Conservation (phyloP, 1,140 invertebrate genomes). For the Achatina immaculata region DNA sequence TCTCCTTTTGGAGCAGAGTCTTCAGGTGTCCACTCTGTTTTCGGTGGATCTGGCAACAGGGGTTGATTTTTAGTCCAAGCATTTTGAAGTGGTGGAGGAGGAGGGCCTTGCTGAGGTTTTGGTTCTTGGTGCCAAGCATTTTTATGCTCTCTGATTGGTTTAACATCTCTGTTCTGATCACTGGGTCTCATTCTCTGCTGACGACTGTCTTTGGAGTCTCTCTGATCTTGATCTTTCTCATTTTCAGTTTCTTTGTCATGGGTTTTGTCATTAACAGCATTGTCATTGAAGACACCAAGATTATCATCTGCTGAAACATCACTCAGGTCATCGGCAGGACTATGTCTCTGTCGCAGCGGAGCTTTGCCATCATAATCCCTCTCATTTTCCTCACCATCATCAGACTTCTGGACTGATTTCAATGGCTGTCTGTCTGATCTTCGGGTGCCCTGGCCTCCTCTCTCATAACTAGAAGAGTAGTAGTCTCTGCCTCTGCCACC, state of each 20-base stretch:
- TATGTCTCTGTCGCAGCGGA: slow-evolving; percentile 44
- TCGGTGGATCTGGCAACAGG: slow-evolving; percentile 26
- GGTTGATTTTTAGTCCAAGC: slow-evolving; percentile 30
- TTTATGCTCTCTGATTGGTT: slow-evolving; percentile 10
- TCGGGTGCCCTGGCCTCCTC: slow-evolving; percentile 9
- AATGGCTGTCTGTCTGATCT: slow-evolving; percentile 25
- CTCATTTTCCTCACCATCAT: slow-evolving; percentile 49
- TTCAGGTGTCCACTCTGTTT: slow-evolving; percentile 4
- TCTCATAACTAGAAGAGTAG: slow-evolving; percentile 34
- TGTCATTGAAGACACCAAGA: slow-evolving; percentile 59
- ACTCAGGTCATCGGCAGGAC: slow-evolving; percentile 66
- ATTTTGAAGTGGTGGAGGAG: slow-evolving; percentile 14
- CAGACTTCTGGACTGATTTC: slow-evolving; percentile 43
- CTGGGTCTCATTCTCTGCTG: neutral
- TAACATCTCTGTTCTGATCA: neutral
- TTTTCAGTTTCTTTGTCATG: slow-evolving; percentile 27
- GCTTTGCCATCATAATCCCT: slow-evolving; percentile 38
- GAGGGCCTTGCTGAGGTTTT: neutral
- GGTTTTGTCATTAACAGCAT: slow-evolving; percentile 27
- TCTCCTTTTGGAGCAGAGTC: slow-evolving; percentile 14
- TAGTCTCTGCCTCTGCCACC: slow-evolving; percentile 44
- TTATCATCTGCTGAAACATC: slow-evolving; percentile 67
- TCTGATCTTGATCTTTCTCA: slow-evolving; percentile 27
- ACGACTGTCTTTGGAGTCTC: slow-evolving; percentile 16
- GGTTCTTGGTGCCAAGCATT: slow-evolving; percentile 20